Conservation (phyloP, 35 echinoderm and acorn worm species). For the Lytechinus variegatus region DNA sequence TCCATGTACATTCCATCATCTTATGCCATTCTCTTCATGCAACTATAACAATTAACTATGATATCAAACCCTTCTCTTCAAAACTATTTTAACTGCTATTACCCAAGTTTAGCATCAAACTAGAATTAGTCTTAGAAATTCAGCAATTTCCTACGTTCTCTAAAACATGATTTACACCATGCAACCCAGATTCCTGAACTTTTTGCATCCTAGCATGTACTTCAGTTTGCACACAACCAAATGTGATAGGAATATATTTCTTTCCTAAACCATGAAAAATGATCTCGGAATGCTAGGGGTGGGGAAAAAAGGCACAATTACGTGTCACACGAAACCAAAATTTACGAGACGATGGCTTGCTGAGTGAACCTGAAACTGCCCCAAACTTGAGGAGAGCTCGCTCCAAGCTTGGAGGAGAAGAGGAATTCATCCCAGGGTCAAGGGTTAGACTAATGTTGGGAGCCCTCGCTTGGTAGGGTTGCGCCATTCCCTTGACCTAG, state of each 20-base stretch:
- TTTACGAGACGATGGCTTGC: neutral
- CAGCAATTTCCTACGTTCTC: neutral
- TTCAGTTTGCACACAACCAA: neutral
- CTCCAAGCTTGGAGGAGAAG: neutral
- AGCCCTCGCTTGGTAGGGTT: conserved; percentile 33
- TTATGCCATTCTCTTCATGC: no score
- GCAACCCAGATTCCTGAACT: neutral
- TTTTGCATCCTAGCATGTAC: neutral
- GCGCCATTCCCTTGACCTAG: conserved; percentile 11
- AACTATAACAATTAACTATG: no score
- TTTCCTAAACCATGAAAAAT: conserved; percentile 9
- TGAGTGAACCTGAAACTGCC: conserved; percentile 29
- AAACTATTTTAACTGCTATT: no score
- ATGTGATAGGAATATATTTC: neutral
- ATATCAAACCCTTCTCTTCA: no score
- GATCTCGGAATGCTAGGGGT: neutral
- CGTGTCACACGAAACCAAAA: conserved; percentile 10
- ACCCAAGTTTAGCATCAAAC: no score
- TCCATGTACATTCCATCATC: no score
- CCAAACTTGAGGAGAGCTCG: neutral
- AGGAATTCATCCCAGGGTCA: conserved; percentile 30
- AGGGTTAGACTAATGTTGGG: conserved; percentile 38
- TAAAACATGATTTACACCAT: no score
- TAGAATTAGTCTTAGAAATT: neutral
- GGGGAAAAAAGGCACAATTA: neutral